Evolutionary conservation across 2,888 invertebrate genomes (phyloP), one percentile per base, ranked within the genome.

Genomic region (Melipona bicolor): DNA sequence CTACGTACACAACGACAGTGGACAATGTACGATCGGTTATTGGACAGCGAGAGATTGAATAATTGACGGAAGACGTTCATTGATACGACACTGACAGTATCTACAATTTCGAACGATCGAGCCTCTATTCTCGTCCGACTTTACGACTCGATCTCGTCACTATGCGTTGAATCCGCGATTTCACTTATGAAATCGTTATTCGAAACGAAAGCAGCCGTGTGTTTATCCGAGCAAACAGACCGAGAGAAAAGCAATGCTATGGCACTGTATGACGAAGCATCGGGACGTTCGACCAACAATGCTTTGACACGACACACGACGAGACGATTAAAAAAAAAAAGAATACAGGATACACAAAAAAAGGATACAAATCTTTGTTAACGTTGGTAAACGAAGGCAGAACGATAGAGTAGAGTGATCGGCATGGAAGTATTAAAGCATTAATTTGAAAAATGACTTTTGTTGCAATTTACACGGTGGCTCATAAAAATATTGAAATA

Each of bases 161-260:
- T 54, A 52, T 81, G 27, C 17, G 85, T 82, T 64, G 83, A 88
- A 89, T 88, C 88, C 89, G 88, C 89, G 91, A 92, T 93, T 93
- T 93, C 93, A 93, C 92, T 92, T 87, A 89, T 89, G 88, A 89
- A 91, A 91, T 89, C 88, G 85, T 78, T 86, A 85, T 88, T 91
- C 87, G 91, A 89, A 92, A 92, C 90, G 91, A 92, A 92, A 92
- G 92, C 91, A 90, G 86, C 87, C 87, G 36, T 32, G 83, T 88
- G 81, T 90, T 92, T 92, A 92, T 88, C 84, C 78, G 69, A 90
- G 84, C 88, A 93, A 92, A 92, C 92, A 92, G 93, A 93, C 92
- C 92, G 90, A 87, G 87, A 87, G 84, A 89, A 59, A 87, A 77
- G 70, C 73, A 74, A 64, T 50, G 56, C 62, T 74, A 70, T 71